Evolutionary conservation across 1,140 invertebrate species (phyloP), one percentile per base, ranked within the genome.

Genomic region (Drosophila ironensis): DNA sequence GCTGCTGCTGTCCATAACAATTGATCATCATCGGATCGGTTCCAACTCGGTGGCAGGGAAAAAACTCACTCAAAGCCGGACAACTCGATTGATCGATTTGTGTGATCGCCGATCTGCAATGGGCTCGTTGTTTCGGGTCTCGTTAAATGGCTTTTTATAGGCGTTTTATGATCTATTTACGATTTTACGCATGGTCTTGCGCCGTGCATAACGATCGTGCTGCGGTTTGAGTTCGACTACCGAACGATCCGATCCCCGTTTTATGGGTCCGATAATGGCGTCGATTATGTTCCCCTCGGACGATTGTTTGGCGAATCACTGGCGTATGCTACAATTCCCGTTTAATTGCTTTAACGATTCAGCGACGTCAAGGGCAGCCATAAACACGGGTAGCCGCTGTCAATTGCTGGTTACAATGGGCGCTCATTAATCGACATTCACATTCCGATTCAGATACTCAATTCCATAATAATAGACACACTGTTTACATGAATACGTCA

Each of bases 151-250:
- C 41, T 82, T 64, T 87, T 87, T 84, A 87, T 75, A 70, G 60
- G 38, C 77, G 53, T 87, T 87, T 87, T 87, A 87, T 87, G 82
- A 82, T 78, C 82, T 87, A 87, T 87, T 87, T 87, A 88, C 82
- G 82, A 82, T 74, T 87, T 81, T 67, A 87, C 71, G 82, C 46
- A 54, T 76, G 61, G 68, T 75, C 69, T 70, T 87, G 82, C 57
- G 76, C 54, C 77, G 56, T 80, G 82, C 80, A 84, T 78, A 84
- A 71, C 70, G 73, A 86, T 84, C 69, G 9, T 42, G 37, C 41
- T 56, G 37, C 27, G 37, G 41, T n/a, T 42, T 25, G 24, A 4
- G 56, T 6, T 14, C 11, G 44, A 52, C 52, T 45, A 52, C 50
- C 44, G 53, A 46, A 35, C 41, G 33, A 56, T 30, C 41, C 24